Evolutionary conservation across 2,888 invertebrate genomes (phyloP), one percentile per base, ranked within the genome.

Genomic region (Lasioglossum malachurum): DNA sequence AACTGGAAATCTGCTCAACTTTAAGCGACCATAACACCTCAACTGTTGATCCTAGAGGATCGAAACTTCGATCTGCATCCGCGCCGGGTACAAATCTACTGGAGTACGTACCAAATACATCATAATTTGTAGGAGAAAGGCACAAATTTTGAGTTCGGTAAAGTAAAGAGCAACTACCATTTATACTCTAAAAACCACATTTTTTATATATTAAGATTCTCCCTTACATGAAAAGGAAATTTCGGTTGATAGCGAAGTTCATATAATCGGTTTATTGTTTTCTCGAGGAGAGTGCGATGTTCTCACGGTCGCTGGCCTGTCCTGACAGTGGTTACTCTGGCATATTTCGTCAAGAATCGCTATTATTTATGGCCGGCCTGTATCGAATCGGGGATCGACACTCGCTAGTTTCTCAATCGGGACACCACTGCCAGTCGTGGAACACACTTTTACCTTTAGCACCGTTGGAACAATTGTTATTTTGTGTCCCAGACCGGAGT

Each of bases 301-400:
- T 87, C 84, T 77, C 86, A 88, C 88, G 87, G 60, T 53, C 77
- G 60, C 60, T 73, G 67, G 77, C 41, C 41, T 44, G 69, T 75
- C 27, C 67, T 31, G 23, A 19, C 80, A 78, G 74, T 71, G 82
- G 69, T 44, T 57, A 57, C 60, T 67, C 78, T 41, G 77, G 79
- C 71, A 86, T 85, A 86, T 91, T 92, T 91, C 85, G 83, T 88
- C 84, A 90, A 90, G 83, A 85, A 86, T 92, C 74, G 87, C 85
- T 75, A 87, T 92, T 89, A 89, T 92, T 91, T 90, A 89, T 89
- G 77, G 87, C 74, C 82, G 81, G 12, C 57, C 83, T 46, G 81
- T 79, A 78, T 87, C 80, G 57, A 89, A 86, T 81, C 79, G 49
- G 27, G 81, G 87, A 76, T 89, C 87, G 87, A 83, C 74, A 80